A percentile compares a stretch with the other conserved stretches of the same genome.
Conservation (phyloP, 2,797 vertebrate genomes). For the Poeciliopsis paucimaculata region DNA sequence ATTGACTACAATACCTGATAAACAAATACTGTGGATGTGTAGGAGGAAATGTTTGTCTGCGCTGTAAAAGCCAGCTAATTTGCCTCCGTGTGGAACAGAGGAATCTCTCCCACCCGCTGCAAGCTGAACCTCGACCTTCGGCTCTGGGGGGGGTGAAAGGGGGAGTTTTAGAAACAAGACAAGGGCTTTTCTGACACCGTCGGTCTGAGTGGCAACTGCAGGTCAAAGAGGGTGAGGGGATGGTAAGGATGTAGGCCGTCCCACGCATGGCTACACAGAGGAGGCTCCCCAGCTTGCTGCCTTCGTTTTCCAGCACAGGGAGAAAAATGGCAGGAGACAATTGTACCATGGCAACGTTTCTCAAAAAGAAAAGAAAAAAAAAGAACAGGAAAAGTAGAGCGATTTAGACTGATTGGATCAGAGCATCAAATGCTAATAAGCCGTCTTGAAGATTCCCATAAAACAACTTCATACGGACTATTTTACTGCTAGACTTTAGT, state of each 20-base stretch:
- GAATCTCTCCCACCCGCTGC: slow-evolving; percentile 52
- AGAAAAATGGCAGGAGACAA: slow-evolving; percentile 61
- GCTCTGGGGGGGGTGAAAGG: not conserved
- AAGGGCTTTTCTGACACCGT: slow-evolving; percentile 52
- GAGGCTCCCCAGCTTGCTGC: slow-evolving; percentile 29
- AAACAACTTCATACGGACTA: not conserved
- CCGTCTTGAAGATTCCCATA: not conserved
- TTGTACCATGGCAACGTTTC: slow-evolving; percentile 27
- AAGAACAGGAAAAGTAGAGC: not conserved
- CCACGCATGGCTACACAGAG: slow-evolving; percentile 70
- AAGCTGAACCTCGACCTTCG: slow-evolving; percentile 71
- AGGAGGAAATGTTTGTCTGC: slow-evolving; percentile 48
- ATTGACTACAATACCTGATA: slow-evolving; percentile 72
- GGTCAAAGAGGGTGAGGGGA: slow-evolving; percentile 51
- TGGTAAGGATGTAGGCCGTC: slow-evolving; percentile 49
- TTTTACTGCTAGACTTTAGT: not conserved
- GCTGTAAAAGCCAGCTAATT: slow-evolving; percentile 48
- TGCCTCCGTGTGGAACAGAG: slow-evolving; percentile 43
- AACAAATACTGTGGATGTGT: slow-evolving; percentile 61
- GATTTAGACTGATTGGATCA: not conserved
- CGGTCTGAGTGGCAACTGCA: slow-evolving; percentile 72
- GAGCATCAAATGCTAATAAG: not conserved
- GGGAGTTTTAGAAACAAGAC: slow-evolving; percentile 57
- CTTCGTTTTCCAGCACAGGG: slow-evolving; percentile 43
- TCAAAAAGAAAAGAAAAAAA: slow-evolving; percentile 25